These are phyloP conservation scores for Bufo bufo DNA, from an alignment of 2,113 vertebrate genomes.

Conservation along the genomic window DNA sequence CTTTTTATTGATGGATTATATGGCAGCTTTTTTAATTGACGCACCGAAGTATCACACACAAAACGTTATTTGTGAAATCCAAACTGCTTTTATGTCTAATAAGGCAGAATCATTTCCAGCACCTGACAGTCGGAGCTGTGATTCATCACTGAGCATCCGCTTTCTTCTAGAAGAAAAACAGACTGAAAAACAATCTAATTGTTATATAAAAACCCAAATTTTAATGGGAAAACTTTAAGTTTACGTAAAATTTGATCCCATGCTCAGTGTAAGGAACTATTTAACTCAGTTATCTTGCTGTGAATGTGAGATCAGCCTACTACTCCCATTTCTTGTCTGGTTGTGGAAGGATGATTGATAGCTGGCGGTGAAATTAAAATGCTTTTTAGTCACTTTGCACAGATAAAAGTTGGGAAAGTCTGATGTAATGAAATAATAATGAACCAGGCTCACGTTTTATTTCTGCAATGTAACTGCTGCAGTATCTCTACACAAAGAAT, in stretches of 20 bases:
- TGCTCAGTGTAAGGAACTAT: conserved; percentile 3
- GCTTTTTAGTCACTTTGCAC: conserved; percentile 1
- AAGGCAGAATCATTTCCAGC: background rate
- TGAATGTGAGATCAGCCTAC: background rate
- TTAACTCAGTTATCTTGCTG: conserved; percentile 14
- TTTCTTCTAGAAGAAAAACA: background rate
- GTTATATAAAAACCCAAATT: conserved; percentile 21
- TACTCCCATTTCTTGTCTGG: background rate
- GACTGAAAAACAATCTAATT: conserved; percentile 25
- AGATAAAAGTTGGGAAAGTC: conserved; percentile 23
- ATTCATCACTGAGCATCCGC: conserved; percentile 1
- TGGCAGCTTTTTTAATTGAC: conserved; percentile 8
- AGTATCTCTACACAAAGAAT: background rate
- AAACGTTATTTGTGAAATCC: conserved; percentile 12
- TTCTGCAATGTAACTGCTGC: background rate
- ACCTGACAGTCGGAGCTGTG: conserved; percentile 18
- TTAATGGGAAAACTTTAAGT: conserved; percentile 18
- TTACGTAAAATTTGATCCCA: conserved; percentile 31
- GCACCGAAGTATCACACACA: background rate
- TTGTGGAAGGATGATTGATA: conserved; percentile 11
- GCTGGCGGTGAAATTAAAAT: conserved; percentile 27
- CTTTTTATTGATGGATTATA: conserved; percentile 7
- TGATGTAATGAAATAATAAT: conserved; percentile 26
- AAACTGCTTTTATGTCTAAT: conserved; percentile 21
- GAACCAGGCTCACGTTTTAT: background rate